Evolutionary conservation across 2,113 vertebrate species (phyloP), one percentile per base, ranked within the genome.

Genomic region (Fulmarus glacialis): DNA sequence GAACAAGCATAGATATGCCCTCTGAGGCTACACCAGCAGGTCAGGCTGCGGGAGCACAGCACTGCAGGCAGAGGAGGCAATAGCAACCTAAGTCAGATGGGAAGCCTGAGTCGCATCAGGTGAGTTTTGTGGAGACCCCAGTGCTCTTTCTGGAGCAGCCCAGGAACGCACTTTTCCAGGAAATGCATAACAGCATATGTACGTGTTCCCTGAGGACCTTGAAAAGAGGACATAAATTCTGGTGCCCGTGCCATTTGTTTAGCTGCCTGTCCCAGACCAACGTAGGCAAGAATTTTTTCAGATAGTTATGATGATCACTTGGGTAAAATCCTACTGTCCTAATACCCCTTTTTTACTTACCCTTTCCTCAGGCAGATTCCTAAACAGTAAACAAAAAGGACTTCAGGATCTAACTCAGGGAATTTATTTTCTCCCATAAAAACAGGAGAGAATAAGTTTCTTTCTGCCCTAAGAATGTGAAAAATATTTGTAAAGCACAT

Each of bases 171-270:
- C 20, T 42, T 42, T 52, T 50, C 74, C 26, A 50, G 21, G 4
- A 67, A 62, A 52, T 43, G 20, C 2, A 0, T 64, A 47, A 43
- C 10, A 23, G 26, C 5, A 0, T 19, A 29, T 4, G 3, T 50
- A 19, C 2, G 0, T 12, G 9, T 52, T 59, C 48, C 26, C 23
- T 2, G 3, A 75, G 52, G 42, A 75, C 32, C 15, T 29, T 47
- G 29, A 45, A 62, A 93, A 36, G 34, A 64, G 12, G 43, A 42
- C n/a, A n/a, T 15, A 59, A 52, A 34, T 89, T 42, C 38, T 87
- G 19, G 11, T 55, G 8, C 13, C 40, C 40, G 19, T 55, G 72
- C 27, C 9, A 34, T 63, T 83, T 1, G 1, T 79, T 47, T 56
- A 71, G 21, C 52, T 89, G 23, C 43, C 36, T 73, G 30, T 83